Conservation (phyloP, 2,113 vertebrate genomes). For the Lepisosteus osseus region DNA sequence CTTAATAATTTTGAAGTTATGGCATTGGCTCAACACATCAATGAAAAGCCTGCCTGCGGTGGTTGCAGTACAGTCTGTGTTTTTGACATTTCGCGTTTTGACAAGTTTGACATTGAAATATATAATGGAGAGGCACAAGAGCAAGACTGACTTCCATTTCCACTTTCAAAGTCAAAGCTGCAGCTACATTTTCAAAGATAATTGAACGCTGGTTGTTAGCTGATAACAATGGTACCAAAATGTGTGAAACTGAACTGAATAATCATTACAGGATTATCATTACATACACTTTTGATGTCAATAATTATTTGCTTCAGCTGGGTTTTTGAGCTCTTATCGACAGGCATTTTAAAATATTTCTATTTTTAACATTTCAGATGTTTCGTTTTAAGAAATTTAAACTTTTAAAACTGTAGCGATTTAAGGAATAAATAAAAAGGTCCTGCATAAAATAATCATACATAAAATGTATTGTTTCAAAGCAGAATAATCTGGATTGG, state of each 20-base stretch:
- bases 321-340: too few relatives aligned
- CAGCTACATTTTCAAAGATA: slow-evolving; percentile 23
- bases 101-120: background rate
- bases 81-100: background rate
- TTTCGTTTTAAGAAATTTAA: too few relatives aligned
- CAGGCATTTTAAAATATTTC: too few relatives aligned
- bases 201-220: slow-evolving; percentile 41
- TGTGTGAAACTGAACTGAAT: slow-evolving; percentile 53
- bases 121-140: background rate
- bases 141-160: background rate
- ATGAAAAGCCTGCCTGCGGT: background rate
- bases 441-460: background rate
- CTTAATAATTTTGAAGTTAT: too few relatives aligned
- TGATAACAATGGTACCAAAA: slow-evolving; percentile 33
- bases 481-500: background rate
- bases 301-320: too few relatives aligned
- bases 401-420: too few relatives aligned
- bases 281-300: slow-evolving; percentile 12
- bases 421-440: background rate
- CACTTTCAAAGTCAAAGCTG: background rate
- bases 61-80: background rate
- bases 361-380: too few relatives aligned
- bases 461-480: background rate
- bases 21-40: too few relatives aligned
- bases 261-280: slow-evolving; percentile 46